These are phyloP conservation scores for Corydoras maculifer DNA, from an alignment of 2,113 vertebrate species.

Conservation along the genomic window DNA sequence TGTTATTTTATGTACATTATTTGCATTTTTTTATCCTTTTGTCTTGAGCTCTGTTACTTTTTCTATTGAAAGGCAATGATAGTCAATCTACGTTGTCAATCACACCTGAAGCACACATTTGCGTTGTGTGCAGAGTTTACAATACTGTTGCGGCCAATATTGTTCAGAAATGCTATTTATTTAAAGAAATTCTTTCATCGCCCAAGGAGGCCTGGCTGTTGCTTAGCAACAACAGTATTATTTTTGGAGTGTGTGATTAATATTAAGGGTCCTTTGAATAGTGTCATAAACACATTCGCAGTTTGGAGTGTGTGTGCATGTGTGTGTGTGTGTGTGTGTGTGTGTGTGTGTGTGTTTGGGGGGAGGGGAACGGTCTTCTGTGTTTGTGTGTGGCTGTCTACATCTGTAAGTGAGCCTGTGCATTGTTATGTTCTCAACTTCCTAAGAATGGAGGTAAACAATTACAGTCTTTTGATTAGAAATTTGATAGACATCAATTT, in stretches of 20 bases:
- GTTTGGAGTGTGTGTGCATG: neutral
- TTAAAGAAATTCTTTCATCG: constrained; percentile 44
- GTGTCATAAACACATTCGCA: constrained; percentile 24
- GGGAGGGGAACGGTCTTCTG: neutral
- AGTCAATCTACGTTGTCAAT: too few species aligned
- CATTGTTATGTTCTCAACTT: constrained; percentile 11
- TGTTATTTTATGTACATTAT: too few species aligned
- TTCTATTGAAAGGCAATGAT: too few species aligned
- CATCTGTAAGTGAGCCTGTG: neutral
- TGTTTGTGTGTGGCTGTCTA: constrained; percentile 8
- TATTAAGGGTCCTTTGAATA: constrained; percentile 45
- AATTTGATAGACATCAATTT: constrained; percentile 31
- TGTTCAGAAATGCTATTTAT: constrained; percentile 39
- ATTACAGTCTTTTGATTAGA: constrained; percentile 5
- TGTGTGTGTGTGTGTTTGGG: constrained; percentile 16
- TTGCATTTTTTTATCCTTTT: too few species aligned
- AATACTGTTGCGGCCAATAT: constrained; percentile 18
- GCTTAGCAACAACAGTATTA: constrained; percentile 46
- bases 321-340: constrained; percentile 8
- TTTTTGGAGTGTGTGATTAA: constrained; percentile 47
- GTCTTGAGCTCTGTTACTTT: too few species aligned
- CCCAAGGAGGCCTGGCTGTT: constrained; percentile 36
- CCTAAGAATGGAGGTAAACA: constrained; percentile 11
- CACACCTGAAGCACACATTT: too few species aligned
- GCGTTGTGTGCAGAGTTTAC: neutral